These are phyloP conservation scores for Aphaenogaster rudis DNA, from an alignment of 1,140 invertebrate species.

Conservation along the genomic window DNA sequence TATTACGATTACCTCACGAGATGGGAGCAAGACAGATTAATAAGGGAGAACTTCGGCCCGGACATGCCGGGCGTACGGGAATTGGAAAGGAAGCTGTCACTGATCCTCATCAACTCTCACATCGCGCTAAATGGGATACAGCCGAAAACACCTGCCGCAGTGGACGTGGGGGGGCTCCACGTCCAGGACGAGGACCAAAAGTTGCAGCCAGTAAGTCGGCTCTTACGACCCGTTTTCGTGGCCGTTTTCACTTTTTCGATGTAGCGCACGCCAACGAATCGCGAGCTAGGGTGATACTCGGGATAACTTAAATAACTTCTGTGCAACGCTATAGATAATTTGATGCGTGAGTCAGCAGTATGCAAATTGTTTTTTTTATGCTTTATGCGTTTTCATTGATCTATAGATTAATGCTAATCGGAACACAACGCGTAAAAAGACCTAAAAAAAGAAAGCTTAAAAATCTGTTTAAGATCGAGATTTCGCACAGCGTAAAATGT, in stretches of 20 bases:
- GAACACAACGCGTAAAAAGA: not conserved
- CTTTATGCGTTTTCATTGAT: not conserved
- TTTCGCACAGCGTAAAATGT: not conserved
- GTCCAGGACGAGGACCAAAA: slow-evolving; percentile 78
- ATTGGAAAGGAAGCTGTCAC: slow-evolving; percentile 85
- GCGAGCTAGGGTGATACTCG: not conserved
- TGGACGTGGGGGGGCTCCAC: slow-evolving; percentile 89
- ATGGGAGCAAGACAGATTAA: slow-evolving; percentile 75
- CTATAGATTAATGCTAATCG: not conserved
- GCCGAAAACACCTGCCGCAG: slow-evolving; percentile 85
- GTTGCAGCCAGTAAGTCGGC: slow-evolving; percentile 69
- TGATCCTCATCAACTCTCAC: slow-evolving; percentile 89
- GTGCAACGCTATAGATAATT: not conserved
- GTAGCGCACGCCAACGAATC: not conserved
- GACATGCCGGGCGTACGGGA: slow-evolving; percentile 82
- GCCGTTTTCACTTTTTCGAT: slow-evolving; percentile 4
- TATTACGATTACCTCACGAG: slow-evolving; percentile 71
- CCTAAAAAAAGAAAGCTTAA: not conserved
- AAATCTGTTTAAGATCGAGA: not conserved
- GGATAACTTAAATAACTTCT: not conserved
- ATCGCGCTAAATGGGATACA: slow-evolving; percentile 86
- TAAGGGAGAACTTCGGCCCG: slow-evolving; percentile 83
- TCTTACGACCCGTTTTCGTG: slow-evolving; percentile 10
- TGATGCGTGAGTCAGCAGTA: not conserved
- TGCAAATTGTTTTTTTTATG: not conserved